Conservation (phyloP, 2,113 vertebrate species). For the Indicator maculatus region DNA sequence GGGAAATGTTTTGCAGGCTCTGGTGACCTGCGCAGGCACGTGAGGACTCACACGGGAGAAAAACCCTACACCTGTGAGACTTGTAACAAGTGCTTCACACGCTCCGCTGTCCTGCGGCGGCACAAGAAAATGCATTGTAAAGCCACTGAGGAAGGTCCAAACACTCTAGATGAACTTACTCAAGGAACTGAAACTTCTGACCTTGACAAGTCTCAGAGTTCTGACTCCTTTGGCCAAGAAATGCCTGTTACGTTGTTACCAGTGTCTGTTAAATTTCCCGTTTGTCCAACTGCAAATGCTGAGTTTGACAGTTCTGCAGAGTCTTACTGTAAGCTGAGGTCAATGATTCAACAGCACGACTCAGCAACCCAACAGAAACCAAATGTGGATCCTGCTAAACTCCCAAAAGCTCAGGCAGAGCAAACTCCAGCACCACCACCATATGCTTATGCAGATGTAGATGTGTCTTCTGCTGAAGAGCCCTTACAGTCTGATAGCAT, state of each 20-base stretch:
- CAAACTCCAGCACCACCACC: not conserved
- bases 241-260: conserved; percentile 53
- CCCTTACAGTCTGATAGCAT: conserved; percentile 38
- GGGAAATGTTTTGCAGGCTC: conserved; percentile 92
- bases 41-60: conserved; percentile 93
- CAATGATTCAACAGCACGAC: conserved; percentile 72
- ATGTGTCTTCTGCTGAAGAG: conserved; percentile 22
- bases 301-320: conserved; percentile 18
- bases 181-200: conserved; percentile 47
- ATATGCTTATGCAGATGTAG: conserved; percentile 45
- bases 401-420: conserved; percentile 67
- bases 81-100: conserved; percentile 91
- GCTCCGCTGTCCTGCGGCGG: conserved; percentile 89
- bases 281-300: not conserved
- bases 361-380: conserved; percentile 71
- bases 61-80: conserved; percentile 89
- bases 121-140: conserved; percentile 86
- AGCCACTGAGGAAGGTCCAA: conserved; percentile 13
- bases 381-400: conserved; percentile 67
- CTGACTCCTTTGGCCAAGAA: conserved; percentile 75
- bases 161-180: not conserved
- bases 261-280: conserved; percentile 63
- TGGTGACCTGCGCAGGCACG: conserved; percentile 91
- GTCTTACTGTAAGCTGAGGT: conserved; percentile 79
- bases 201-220: conserved; percentile 65